phyloP scores from a whole-genome alignment of 2,113 vertebrate species.

The Phyllostomus discolor region DNA sequence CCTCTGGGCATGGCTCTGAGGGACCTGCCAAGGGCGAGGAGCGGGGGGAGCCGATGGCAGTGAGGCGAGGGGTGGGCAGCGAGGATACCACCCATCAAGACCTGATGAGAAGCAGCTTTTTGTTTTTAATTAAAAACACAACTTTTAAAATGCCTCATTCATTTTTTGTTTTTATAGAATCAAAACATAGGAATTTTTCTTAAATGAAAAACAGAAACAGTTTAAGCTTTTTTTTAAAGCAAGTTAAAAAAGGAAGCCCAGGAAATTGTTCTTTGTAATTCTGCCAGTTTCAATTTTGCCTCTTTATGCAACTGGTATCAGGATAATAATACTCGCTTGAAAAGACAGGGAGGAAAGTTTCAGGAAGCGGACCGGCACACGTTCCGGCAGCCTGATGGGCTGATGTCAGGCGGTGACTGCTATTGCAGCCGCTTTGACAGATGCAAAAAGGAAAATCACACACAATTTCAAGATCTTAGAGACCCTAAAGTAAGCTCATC shows the following conservation, averaged over 20 bases:
- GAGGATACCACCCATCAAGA: slow-evolving; percentile 79
- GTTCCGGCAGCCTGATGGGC: slow-evolving; percentile 18
- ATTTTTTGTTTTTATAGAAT: slow-evolving; percentile 85
- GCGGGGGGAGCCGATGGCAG: slow-evolving; percentile 22
- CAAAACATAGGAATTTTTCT: slow-evolving; percentile 82
- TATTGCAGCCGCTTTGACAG: slow-evolving; percentile 32
- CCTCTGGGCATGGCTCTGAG: background rate
- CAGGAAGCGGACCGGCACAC: slow-evolving; percentile 20
- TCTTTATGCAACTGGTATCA: slow-evolving; percentile 61
- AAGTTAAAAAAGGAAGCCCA: slow-evolving; percentile 69
- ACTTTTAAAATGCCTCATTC: slow-evolving; percentile 83
- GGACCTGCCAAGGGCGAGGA: background rate
- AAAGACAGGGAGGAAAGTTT: slow-evolving; percentile 60
- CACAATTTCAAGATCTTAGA: background rate
- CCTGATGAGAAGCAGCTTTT: slow-evolving; percentile 79
- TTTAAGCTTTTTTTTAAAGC: slow-evolving; percentile 73
- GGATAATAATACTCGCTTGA: slow-evolving; percentile 60
- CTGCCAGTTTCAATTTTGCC: slow-evolving; percentile 64
- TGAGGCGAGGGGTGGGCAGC: slow-evolving; percentile 57
- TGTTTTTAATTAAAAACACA: slow-evolving; percentile 82
- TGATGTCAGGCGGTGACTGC: slow-evolving; percentile 46
- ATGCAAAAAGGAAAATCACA: background rate
- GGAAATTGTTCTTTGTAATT: slow-evolving; percentile 73
- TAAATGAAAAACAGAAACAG: slow-evolving; percentile 83
- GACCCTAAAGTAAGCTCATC: slow-evolving; percentile 30